Percentiles rank a stretch among this genome's conserved stretches.
Evolutionary conservation across 2,888 invertebrate species (phyloP).

Genomic region (Alloscopus bannaensis): DNA sequence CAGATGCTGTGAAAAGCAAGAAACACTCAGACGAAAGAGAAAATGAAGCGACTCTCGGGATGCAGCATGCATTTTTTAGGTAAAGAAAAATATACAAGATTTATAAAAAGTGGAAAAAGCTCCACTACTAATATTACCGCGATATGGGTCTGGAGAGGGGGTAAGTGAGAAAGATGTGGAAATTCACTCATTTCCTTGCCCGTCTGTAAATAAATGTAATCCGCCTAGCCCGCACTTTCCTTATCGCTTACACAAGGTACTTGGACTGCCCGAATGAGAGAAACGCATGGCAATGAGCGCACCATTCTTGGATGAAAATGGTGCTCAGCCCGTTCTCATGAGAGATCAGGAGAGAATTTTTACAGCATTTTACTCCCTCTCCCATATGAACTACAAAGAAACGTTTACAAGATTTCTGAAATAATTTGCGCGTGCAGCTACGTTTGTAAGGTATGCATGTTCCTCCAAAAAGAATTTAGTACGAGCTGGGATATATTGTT

Average conservation of each 20-base stretch:
- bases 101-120: slow-evolving; percentile 20
- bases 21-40: slow-evolving; percentile 10
- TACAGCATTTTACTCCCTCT: slow-evolving; percentile 23
- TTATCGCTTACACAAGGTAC: too few species aligned
- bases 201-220: slow-evolving; percentile 1
- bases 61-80: slow-evolving; percentile 51
- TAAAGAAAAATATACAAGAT: slow-evolving; percentile 25
- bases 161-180: background rate
- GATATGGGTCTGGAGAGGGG: slow-evolving; percentile 1
- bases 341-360: slow-evolving; percentile 50
- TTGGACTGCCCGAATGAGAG: background rate
- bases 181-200: background rate
- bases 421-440: slow-evolving; percentile 52
- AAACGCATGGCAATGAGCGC: background rate
- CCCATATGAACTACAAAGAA: slow-evolving; percentile 12
- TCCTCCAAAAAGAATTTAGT: slow-evolving; percentile 22
- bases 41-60: slow-evolving; percentile 41
- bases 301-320: slow-evolving; percentile 1
- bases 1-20: slow-evolving; percentile 49
- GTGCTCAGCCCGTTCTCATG: slow-evolving; percentile 28
- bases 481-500: slow-evolving; percentile 22
- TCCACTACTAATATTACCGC: slow-evolving; percentile 4
- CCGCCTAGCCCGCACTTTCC: too few species aligned
- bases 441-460: too few species aligned
- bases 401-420: slow-evolving; percentile 22